These are phyloP conservation scores for Meandrina meandrites DNA, from an alignment of 92 coral and sea anemone genomes.

Conservation along the genomic window DNA sequence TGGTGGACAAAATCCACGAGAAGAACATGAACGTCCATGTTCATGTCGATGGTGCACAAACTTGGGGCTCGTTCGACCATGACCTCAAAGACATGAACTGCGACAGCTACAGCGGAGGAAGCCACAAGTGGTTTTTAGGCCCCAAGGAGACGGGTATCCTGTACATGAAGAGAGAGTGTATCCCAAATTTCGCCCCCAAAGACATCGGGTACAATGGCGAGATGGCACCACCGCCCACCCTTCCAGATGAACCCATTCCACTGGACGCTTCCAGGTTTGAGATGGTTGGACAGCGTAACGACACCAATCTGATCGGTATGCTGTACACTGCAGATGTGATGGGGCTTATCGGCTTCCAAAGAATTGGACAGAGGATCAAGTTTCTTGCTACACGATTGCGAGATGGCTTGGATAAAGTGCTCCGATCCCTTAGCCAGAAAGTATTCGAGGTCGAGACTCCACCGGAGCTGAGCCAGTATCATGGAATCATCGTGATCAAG, in stretches of 20 bases:
- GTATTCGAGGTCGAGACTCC: slow-evolving; percentile 49
- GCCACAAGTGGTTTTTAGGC: slow-evolving; percentile 79
- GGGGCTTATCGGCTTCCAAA: slow-evolving; percentile 57
- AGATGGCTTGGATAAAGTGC: slow-evolving; percentile 8
- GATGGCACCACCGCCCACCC: slow-evolving; percentile 48
- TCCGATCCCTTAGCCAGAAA: not conserved
- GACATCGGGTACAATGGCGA: slow-evolving; percentile 67
- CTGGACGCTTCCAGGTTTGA: slow-evolving; percentile 59
- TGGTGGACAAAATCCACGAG: slow-evolving; percentile 57
- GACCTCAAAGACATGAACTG: slow-evolving; percentile 62
- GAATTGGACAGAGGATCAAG: slow-evolving; percentile 46
- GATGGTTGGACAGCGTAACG: slow-evolving; percentile 71
- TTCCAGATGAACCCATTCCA: slow-evolving; percentile 33
- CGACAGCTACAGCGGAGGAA: slow-evolving; percentile 64
- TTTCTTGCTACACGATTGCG: slow-evolving; percentile 29
- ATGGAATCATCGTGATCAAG: slow-evolving; percentile 40
- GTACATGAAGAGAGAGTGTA: slow-evolving; percentile 59
- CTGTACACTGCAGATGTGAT: slow-evolving; percentile 70
- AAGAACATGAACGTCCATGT: slow-evolving; percentile 46
- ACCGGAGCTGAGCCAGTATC: slow-evolving; percentile 7
- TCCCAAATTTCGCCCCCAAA: slow-evolving; percentile 64
- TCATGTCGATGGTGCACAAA: slow-evolving; percentile 73
- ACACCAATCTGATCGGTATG: slow-evolving; percentile 59
- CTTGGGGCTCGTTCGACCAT: slow-evolving; percentile 60
- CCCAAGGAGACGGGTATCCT: slow-evolving; percentile 77